These are phyloP conservation scores for Fukomys damarensis DNA, from an alignment of 2,113 vertebrate genomes.

Conservation along the genomic window DNA sequence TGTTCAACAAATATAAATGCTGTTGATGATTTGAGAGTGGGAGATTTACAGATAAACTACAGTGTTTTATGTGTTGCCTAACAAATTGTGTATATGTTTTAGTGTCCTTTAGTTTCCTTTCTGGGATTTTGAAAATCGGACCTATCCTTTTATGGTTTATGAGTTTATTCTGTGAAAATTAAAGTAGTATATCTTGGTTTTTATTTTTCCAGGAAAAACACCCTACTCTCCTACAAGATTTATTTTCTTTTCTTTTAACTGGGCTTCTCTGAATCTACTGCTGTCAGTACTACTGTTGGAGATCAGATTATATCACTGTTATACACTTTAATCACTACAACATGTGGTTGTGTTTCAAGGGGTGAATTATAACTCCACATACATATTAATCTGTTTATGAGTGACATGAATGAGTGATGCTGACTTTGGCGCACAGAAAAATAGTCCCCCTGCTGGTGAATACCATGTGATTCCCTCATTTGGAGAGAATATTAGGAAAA, in stretches of 20 bases:
- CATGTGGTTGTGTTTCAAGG: constrained; percentile 28
- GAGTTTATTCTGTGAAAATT: constrained; percentile 41
- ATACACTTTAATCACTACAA: neutral
- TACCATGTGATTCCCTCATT: constrained; percentile 21
- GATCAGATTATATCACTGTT: constrained; percentile 3
- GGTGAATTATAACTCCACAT: constrained; percentile 10
- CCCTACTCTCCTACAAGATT: neutral
- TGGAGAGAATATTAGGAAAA: constrained; percentile 4
- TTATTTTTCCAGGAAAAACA: neutral
- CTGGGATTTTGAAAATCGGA: constrained; percentile 15
- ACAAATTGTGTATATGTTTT: neutral
- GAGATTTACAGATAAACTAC: neutral
- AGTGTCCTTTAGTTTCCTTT: neutral
- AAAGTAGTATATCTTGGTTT: neutral
- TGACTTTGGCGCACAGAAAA: constrained; percentile 27
- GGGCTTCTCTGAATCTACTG: constrained; percentile 23
- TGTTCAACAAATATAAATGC: neutral
- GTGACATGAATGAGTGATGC: neutral
- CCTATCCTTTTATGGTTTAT: neutral
- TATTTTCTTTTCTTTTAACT: constrained; percentile 62
- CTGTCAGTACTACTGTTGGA: neutral
- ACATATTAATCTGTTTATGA: neutral
- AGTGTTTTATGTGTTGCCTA: neutral
- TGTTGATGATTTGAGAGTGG: neutral
- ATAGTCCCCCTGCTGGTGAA: neutral